These are phyloP conservation scores for Diachasma alloeum DNA, from an alignment of 1,140 invertebrate species.

Conservation along the genomic window DNA sequence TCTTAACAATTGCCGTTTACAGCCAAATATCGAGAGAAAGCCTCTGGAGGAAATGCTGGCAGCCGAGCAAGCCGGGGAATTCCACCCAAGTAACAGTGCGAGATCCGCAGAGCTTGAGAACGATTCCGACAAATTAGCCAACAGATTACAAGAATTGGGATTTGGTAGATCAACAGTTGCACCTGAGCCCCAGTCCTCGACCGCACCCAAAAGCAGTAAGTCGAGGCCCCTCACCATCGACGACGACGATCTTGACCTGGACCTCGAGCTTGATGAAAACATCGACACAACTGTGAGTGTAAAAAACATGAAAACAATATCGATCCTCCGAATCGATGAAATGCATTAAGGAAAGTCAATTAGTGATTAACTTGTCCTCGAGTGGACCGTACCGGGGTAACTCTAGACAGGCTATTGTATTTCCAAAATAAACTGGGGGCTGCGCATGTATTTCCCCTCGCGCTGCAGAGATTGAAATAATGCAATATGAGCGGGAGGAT, in stretches of 20 bases:
- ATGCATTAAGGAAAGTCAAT: not conserved
- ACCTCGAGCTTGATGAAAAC: slow-evolving; percentile 73
- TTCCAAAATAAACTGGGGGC: slow-evolving; percentile 50
- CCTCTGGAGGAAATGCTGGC: slow-evolving; percentile 76
- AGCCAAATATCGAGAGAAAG: slow-evolving; percentile 78
- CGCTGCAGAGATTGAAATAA: not conserved
- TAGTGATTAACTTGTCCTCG: slow-evolving; percentile 37
- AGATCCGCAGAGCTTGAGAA: slow-evolving; percentile 15
- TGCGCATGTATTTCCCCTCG: not conserved
- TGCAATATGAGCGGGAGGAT: not conserved
- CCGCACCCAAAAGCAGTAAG: slow-evolving; percentile 38
- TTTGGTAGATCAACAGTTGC: slow-evolving; percentile 30
- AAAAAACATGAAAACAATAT: slow-evolving; percentile 18
- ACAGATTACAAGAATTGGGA: slow-evolving; percentile 46
- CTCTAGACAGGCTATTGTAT: slow-evolving; percentile 56
- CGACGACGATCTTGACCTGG: slow-evolving; percentile 70
- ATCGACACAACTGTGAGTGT: slow-evolving; percentile 71
- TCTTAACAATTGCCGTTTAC: too few species aligned
- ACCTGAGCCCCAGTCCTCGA: slow-evolving; percentile 21
- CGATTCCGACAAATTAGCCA: slow-evolving; percentile 24
- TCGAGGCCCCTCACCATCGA: slow-evolving; percentile 53
- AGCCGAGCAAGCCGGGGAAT: slow-evolving; percentile 67
- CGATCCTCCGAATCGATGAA: not conserved
- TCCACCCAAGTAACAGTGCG: slow-evolving; percentile 52
- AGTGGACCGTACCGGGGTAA: slow-evolving; percentile 41